These are phyloP conservation scores for Phortica magna DNA, from an alignment of 2,888 invertebrate species.

Conservation along the genomic window DNA sequence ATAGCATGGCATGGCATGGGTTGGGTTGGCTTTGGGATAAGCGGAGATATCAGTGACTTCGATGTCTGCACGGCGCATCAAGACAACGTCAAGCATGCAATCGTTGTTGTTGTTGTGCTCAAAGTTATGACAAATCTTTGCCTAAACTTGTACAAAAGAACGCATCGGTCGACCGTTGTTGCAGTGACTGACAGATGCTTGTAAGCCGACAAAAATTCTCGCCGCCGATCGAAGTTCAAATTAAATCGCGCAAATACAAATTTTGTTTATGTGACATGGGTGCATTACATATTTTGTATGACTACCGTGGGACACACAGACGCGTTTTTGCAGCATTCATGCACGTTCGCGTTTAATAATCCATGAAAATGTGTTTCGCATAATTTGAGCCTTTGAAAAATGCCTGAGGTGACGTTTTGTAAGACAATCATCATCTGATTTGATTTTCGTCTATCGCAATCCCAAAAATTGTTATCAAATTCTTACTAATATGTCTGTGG, in stretches of 20 bases:
- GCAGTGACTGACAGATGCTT: constrained; percentile 53
- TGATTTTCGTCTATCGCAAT: too few species aligned
- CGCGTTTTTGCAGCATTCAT: constrained; percentile 42
- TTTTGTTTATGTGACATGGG: constrained; percentile 71
- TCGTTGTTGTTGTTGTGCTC: constrained; percentile 64
- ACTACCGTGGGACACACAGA: constrained; percentile 63
- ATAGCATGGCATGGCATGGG: constrained; percentile 50
- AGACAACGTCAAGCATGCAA: constrained; percentile 16
- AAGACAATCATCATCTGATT: too few species aligned
- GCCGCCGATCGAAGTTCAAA: constrained; percentile 71
- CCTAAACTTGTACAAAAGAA: constrained; percentile 58
- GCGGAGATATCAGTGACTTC: not conserved
- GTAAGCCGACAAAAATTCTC: constrained; percentile 43
- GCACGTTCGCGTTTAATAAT: constrained; percentile 53
- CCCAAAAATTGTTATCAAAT: too few species aligned
- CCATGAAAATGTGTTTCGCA: constrained; percentile 51
- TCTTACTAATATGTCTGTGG: too few species aligned
- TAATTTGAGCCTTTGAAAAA: not conserved
- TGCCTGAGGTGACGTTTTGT: too few species aligned
- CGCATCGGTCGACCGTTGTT: constrained; percentile 40
- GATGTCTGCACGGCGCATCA: not conserved
- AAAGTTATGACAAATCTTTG: constrained; percentile 75
- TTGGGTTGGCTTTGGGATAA: constrained; percentile 45
- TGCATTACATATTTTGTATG: constrained; percentile 55
- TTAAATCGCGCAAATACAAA: constrained; percentile 69